A percentile compares a stretch with the other conserved stretches of the same genome.
phyloP scores from a whole-genome alignment of 2,113 vertebrate genomes.

The Nyctereutes procyonoides region DNA sequence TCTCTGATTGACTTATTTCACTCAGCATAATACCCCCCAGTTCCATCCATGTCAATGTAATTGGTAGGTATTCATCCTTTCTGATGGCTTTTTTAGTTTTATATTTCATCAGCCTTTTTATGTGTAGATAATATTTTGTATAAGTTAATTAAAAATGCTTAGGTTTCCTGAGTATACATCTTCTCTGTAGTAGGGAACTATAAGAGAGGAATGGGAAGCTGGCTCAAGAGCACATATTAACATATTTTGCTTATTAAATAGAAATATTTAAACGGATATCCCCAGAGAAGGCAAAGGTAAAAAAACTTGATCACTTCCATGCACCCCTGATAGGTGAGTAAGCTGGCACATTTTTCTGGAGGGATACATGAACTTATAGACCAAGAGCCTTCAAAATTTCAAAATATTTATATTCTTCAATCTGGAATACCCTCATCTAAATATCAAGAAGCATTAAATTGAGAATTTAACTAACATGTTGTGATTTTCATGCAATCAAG shows the following conservation, averaged over 20 bases:
- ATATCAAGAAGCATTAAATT: background rate
- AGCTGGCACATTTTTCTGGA: background rate
- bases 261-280: conserved; percentile 42
- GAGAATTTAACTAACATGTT: background rate
- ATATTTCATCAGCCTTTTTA: background rate
- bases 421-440: background rate
- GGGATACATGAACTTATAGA: background rate
- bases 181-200: background rate
- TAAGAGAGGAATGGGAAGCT: background rate
- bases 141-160: conserved; percentile 12
- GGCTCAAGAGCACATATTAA: background rate
- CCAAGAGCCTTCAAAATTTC: background rate
- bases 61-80: no score
- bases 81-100: background rate
- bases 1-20: no score
- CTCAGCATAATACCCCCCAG: no score
- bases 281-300: background rate
- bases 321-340: background rate
- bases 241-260: background rate
- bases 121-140: background rate
- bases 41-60: no score
- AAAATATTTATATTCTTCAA: background rate
- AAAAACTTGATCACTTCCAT: background rate
- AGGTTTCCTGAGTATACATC: background rate
- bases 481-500: background rate